These are phyloP conservation scores for Phalera bucephala DNA, from an alignment of 2,888 invertebrate genomes.

Conservation along the genomic window DNA sequence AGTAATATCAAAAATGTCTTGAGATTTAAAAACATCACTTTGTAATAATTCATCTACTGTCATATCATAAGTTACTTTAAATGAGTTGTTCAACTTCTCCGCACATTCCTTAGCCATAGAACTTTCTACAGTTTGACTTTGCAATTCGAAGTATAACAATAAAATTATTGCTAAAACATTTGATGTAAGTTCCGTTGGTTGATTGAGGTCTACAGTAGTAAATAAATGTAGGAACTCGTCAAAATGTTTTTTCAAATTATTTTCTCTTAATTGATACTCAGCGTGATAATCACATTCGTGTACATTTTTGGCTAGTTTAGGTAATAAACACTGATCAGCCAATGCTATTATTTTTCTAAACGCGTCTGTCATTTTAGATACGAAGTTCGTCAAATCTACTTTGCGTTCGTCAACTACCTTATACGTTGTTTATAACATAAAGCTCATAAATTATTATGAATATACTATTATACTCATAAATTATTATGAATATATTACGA, in stretches of 20 bases:
- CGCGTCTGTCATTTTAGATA: slow-evolving; percentile 21
- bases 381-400: too few species aligned
- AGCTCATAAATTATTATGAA: too few species aligned
- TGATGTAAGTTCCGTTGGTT: slow-evolving; percentile 27
- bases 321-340: slow-evolving; percentile 47
- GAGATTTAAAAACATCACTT: slow-evolving; percentile 39
- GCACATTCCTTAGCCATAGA: slow-evolving; percentile 38
- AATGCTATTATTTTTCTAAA: slow-evolving; percentile 28
- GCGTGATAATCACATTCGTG: slow-evolving; percentile 49
- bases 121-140: slow-evolving; percentile 35
- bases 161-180: slow-evolving; percentile 45
- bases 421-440: too few species aligned
- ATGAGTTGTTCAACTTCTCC: slow-evolving; percentile 43
- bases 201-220: slow-evolving; percentile 38
- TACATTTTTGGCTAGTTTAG: slow-evolving; percentile 51
- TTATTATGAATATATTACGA: too few species aligned
- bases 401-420: too few species aligned
- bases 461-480: too few species aligned
- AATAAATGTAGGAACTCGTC: slow-evolving; percentile 40
- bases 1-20: slow-evolving; percentile 58
- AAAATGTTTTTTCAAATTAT: slow-evolving; percentile 41
- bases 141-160: slow-evolving; percentile 56
- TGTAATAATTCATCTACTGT: slow-evolving; percentile 43
- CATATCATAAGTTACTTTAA: slow-evolving; percentile 43
- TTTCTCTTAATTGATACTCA: slow-evolving; percentile 52